Conservation (phyloP, 2,113 vertebrate species). For the Calidris pugnax region DNA sequence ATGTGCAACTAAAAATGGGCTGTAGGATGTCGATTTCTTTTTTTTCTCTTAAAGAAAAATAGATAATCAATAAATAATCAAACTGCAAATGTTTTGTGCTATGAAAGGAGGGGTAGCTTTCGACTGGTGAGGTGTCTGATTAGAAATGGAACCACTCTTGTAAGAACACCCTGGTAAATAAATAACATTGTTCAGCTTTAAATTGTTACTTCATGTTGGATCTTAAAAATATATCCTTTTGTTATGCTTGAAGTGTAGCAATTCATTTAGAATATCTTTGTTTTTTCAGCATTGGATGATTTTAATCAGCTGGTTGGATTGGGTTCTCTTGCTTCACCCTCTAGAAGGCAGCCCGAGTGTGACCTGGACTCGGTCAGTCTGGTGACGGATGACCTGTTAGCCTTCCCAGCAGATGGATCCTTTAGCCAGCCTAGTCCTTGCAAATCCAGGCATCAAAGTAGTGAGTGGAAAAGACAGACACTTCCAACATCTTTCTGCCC, state of each 20-base stretch:
- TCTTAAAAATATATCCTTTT: not conserved
- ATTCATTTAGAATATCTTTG: not conserved
- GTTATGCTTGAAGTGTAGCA: not conserved
- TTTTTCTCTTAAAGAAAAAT: not conserved
- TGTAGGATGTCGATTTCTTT: not conserved
- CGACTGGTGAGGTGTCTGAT: too few species aligned
- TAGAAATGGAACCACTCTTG: not conserved
- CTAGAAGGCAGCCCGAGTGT: not conserved
- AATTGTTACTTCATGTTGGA: not conserved
- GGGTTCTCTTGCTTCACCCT: not conserved
- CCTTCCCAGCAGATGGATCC: constrained; percentile 82
- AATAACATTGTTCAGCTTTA: not conserved
- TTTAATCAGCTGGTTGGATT: not conserved
- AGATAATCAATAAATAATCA: not conserved
- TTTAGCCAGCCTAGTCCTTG: constrained; percentile 57
- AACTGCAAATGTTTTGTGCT: not conserved
- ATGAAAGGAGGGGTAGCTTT: not conserved
- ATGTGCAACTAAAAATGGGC: not conserved
- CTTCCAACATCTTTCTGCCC: not conserved
- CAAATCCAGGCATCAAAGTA: not conserved
- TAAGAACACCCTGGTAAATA: not conserved
- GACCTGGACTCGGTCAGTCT: constrained; percentile 81
- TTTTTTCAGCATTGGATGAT: constrained; percentile 38
- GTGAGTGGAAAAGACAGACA: not conserved
- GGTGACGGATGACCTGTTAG: constrained; percentile 87